Percentiles rank a stretch among this genome's conserved stretches.
These are phyloP conservation scores for Baryphthengus martii DNA, from an alignment of 2,113 vertebrate genomes.

Conservation along the genomic window DNA sequence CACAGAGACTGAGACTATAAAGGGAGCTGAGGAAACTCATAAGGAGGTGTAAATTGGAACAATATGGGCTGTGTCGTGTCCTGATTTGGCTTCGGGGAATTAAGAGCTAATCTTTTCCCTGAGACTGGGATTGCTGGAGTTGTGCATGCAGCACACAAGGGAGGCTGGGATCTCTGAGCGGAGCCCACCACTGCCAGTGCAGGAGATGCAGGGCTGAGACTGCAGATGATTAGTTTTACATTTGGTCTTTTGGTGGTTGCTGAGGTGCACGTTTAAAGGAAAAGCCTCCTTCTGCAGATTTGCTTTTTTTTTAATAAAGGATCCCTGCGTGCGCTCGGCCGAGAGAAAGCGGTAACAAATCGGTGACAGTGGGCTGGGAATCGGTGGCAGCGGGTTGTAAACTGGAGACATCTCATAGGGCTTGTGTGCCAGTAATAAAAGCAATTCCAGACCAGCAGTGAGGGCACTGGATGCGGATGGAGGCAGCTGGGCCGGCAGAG, in stretches of 20 bases:
- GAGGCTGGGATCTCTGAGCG: constrained; percentile 10
- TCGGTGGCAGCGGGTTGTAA: neutral
- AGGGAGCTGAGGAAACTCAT: constrained; percentile 69
- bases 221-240: constrained; percentile 22
- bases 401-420: neutral
- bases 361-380: neutral
- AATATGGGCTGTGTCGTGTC: constrained; percentile 67
- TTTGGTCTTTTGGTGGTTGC: neutral
- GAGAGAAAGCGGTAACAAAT: neutral
- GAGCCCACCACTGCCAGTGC: neutral
- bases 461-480: neutral
- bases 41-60: constrained; percentile 72
- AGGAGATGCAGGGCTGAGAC: neutral
- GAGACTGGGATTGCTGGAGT: constrained; percentile 46
- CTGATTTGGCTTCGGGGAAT: constrained; percentile 68
- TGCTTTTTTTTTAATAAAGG: neutral
- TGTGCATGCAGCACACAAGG: constrained; percentile 20
- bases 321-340: accelerated
- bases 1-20: constrained; percentile 56
- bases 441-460: neutral
- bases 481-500: neutral
- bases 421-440: neutral
- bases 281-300: neutral
- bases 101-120: constrained; percentile 68
- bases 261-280: neutral